These are phyloP conservation scores for Parnassius glacialis DNA, from an alignment of 2,888 invertebrate species.

Conservation along the genomic window DNA sequence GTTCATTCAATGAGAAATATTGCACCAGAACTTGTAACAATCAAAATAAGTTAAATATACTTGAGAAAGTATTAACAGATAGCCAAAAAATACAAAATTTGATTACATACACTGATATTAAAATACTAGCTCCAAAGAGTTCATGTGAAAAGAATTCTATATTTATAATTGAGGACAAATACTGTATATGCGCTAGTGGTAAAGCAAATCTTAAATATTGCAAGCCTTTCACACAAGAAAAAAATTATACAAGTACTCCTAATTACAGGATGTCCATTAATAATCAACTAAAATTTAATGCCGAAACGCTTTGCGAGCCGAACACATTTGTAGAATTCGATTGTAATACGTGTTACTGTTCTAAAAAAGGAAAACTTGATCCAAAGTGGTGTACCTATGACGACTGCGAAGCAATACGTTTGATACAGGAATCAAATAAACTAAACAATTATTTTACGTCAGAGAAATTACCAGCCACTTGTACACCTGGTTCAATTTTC, in stretches of 20 bases:
- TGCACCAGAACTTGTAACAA: conserved; percentile 58
- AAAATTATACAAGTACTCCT: conserved; percentile 8
- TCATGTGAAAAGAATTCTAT: conserved; percentile 54
- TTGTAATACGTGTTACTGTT: conserved; percentile 71
- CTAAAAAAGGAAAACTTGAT: conserved; percentile 59
- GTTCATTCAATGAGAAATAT: conserved; percentile 46
- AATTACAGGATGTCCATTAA: conserved; percentile 26
- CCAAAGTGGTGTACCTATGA: conserved; percentile 71
- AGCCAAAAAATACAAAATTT: conserved; percentile 36
- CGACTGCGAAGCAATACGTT: conserved; percentile 57
- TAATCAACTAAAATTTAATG: conserved; percentile 1
- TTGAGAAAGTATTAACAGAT: conserved; percentile 51
- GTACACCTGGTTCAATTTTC: conserved; percentile 57
- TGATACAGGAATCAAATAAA: conserved; percentile 45
- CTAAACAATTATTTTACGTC: conserved; percentile 19
- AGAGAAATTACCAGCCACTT: conserved; percentile 37
- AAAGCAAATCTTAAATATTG: conserved; percentile 52
- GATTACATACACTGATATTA: conserved; percentile 44
- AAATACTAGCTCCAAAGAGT: conserved; percentile 33
- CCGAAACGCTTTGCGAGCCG: conserved; percentile 52
- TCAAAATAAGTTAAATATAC: conserved; percentile 50
- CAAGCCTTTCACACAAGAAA: conserved; percentile 32
- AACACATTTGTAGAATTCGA: conserved; percentile 62
- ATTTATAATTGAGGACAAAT: conserved; percentile 51
- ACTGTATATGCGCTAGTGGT: conserved; percentile 60